Percentiles rank a stretch among this genome's conserved stretches.
These are phyloP conservation scores for Colistium nudipinnis DNA, from an alignment of 2,113 vertebrate genomes.

Conservation along the genomic window DNA sequence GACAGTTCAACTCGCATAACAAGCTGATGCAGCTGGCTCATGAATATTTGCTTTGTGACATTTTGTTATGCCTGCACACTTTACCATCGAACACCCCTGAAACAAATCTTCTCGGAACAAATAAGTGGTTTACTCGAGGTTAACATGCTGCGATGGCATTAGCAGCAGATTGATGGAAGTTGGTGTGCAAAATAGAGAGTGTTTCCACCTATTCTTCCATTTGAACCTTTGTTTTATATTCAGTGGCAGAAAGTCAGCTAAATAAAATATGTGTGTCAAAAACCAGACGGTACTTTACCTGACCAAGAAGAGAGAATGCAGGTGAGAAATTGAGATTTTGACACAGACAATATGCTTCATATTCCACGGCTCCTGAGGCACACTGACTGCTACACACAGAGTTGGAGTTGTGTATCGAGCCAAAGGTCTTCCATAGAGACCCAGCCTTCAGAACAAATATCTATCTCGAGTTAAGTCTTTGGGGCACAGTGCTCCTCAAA, in stretches of 20 bases:
- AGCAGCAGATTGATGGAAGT: neutral
- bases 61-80: no score
- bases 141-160: neutral
- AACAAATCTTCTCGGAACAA: neutral
- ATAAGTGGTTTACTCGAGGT: neutral
- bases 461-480: slow-evolving; percentile 14
- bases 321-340: neutral
- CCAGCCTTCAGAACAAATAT: slow-evolving; percentile 11
- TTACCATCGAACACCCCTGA: no score
- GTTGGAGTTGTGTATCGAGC: neutral
- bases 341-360: neutral
- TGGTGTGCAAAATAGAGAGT: neutral
- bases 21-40: neutral
- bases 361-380: neutral
- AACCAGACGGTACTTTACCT: no score
- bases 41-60: neutral
- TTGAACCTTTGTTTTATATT: neutral
- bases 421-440: slow-evolving; percentile 1
- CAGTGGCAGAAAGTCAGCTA: neutral
- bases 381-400: neutral
- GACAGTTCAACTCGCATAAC: no score
- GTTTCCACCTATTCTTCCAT: neutral
- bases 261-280: neutral
- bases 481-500: slow-evolving; percentile 22
- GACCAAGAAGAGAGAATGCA: neutral